phyloP scores from a whole-genome alignment of 2,888 invertebrate genomes.

The Autographa pulchrina region DNA sequence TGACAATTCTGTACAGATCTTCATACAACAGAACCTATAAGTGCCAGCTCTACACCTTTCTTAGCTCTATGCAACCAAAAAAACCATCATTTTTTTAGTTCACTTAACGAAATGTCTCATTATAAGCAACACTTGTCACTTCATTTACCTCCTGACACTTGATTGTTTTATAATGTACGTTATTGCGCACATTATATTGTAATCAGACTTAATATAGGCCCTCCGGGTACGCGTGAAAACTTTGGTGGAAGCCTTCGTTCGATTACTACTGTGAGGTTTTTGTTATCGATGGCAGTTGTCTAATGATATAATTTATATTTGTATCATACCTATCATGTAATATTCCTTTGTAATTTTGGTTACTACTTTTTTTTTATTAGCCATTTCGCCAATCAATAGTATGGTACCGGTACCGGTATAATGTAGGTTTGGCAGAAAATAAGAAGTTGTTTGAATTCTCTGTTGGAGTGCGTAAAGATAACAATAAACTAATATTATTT shows the following conservation, averaged over 20 bases:
- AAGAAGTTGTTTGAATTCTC: no score
- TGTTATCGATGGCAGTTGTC: neutral
- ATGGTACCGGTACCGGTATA: no score
- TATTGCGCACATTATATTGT: slow-evolving; percentile 55
- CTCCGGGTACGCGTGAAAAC: slow-evolving; percentile 31
- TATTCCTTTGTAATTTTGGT: no score
- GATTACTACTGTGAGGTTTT: neutral
- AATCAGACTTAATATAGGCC: slow-evolving; percentile 32
- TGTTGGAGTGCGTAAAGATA: no score
- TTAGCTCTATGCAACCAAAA: neutral
- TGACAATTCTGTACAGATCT: no score
- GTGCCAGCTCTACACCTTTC: neutral
- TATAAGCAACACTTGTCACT: slow-evolving; percentile 60
- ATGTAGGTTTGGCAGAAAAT: no score
- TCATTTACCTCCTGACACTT: slow-evolving; percentile 51
- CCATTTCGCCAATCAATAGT: no score
- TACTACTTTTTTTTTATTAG: no score
- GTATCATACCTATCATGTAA: no score
- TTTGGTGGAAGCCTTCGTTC: slow-evolving; percentile 16
- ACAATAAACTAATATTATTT: no score
- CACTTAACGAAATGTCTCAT: slow-evolving; percentile 50
- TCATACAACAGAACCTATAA: no score
- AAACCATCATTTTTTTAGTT: neutral
- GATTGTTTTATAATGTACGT: slow-evolving; percentile 70
- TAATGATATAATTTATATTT: no score